Conservation (phyloP, 2,888 invertebrate species). For the Acronicta alni region DNA sequence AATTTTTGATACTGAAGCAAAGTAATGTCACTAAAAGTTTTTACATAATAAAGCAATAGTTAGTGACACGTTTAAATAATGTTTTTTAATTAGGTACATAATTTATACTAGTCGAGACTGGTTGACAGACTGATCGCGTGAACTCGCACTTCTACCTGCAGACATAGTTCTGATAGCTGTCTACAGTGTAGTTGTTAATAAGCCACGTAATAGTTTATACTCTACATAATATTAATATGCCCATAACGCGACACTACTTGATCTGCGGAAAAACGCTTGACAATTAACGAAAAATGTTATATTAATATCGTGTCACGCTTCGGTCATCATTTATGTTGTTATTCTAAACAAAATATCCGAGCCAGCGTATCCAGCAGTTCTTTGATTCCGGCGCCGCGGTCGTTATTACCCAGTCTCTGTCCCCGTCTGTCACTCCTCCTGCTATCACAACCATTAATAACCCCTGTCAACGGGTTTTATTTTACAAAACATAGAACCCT, state of each 20-base stretch:
- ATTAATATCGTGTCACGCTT: not conserved
- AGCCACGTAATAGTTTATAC: too few relatives aligned
- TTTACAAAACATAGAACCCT: slow-evolving; percentile 16
- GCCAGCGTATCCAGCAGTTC: not conserved
- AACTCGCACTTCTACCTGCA: too few relatives aligned
- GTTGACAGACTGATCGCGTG: too few relatives aligned
- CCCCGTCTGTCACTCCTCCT: not conserved
- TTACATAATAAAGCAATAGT: too few relatives aligned
- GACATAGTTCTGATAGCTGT: too few relatives aligned
- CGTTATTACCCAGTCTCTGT: slow-evolving; percentile 1
- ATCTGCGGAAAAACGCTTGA: not conserved
- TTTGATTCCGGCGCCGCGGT: not conserved
- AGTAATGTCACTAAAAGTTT: too few relatives aligned
- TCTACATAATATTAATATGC: too few relatives aligned
- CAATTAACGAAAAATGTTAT: not conserved
- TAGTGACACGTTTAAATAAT: not conserved
- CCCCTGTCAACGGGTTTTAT: slow-evolving; percentile 38
- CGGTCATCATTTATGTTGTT: not conserved
- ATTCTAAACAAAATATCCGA: not conserved
- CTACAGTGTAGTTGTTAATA: too few relatives aligned
- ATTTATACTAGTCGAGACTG: too few relatives aligned
- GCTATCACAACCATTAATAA: slow-evolving; percentile 37
- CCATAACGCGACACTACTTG: too few relatives aligned
- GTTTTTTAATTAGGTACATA: too few relatives aligned
- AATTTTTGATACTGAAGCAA: too few relatives aligned